These are phyloP conservation scores for Boleophthalmus pectinirostris DNA, from an alignment of 2,113 vertebrate species.

Conservation along the genomic window DNA sequence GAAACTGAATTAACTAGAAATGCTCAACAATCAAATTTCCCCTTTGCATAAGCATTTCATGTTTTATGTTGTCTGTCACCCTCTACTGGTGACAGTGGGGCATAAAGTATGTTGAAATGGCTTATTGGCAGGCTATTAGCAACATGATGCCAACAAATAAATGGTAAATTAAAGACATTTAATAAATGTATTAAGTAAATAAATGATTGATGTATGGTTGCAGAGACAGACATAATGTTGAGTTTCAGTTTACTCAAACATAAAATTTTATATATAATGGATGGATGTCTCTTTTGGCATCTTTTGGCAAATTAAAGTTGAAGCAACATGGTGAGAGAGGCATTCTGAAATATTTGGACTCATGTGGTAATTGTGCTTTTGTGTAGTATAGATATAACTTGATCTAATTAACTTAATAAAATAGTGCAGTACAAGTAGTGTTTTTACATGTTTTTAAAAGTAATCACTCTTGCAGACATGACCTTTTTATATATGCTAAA, in stretches of 20 bases:
- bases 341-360: no score
- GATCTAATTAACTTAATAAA: neutral
- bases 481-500: conserved; percentile 19
- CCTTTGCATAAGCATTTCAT: no score
- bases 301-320: no score
- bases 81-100: neutral
- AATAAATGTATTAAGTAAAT: neutral
- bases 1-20: neutral
- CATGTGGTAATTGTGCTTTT: no score
- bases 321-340: no score
- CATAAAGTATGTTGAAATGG: neutral
- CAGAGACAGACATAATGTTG: neutral
- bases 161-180: neutral
- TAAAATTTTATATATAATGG: neutral
- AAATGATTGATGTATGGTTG: neutral
- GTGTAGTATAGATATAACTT: no score
- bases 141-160: neutral
- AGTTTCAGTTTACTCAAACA: no score
- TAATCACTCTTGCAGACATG: neutral
- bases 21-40: neutral
- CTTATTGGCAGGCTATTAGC: neutral
- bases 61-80: no score
- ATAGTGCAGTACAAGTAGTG: no score
- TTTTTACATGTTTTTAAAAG: neutral
- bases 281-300: neutral